These are phyloP conservation scores for Caenorhabditis wallacei DNA, from an alignment of 2,888 invertebrate genomes.

Conservation along the genomic window DNA sequence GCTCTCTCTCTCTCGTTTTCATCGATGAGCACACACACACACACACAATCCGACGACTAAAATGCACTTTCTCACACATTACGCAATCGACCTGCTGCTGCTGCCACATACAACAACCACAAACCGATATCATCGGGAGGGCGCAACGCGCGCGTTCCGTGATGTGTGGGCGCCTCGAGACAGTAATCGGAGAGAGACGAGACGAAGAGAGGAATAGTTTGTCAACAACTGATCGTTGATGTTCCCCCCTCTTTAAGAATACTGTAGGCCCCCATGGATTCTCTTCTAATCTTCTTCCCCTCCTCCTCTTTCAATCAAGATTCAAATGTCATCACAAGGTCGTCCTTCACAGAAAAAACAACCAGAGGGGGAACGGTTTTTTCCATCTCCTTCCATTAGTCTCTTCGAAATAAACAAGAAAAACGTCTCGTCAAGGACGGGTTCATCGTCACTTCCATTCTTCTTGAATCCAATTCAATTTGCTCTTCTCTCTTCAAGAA, in stretches of 20 bases:
- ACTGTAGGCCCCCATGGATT: neutral
- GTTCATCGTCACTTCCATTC: neutral
- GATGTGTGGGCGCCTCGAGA: neutral
- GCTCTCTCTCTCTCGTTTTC: too few species aligned
- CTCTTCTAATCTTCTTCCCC: too few species aligned
- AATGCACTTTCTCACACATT: conserved; percentile 26
- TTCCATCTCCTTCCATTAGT: too few species aligned
- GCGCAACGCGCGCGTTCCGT: conserved; percentile 22
- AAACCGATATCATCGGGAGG: conserved; percentile 7
- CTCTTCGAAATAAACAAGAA: too few species aligned
- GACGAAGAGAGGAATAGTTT: neutral
- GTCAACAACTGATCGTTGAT: neutral
- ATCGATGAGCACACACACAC: conserved; percentile 33
- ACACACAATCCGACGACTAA: neutral
- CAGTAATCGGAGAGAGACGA: neutral
- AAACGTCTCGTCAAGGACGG: neutral
- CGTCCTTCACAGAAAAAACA: too few species aligned
- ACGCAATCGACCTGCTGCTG: conserved; percentile 29
- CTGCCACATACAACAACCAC: neutral
- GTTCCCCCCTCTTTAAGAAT: neutral
- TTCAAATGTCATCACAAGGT: too few species aligned
- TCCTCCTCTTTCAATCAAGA: too few species aligned
- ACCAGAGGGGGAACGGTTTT: too few species aligned
- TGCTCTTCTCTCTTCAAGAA: too few species aligned
- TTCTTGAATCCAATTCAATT: conserved; percentile 1